Conservation (phyloP, 2,888 invertebrate species). For the Lamproptera curius region DNA sequence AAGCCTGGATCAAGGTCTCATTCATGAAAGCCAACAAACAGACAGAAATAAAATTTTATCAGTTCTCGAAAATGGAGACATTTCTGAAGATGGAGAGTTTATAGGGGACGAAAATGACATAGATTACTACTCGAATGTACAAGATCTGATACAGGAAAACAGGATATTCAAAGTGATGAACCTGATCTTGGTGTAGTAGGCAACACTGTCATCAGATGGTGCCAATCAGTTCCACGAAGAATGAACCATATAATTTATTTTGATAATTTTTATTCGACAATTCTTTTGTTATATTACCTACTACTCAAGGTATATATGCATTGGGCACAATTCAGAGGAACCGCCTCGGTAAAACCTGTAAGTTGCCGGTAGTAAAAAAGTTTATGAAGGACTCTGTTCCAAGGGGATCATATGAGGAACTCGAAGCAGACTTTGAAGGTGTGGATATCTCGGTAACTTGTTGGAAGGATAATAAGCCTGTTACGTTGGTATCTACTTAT, state of each 20-base stretch:
- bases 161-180: too few relatives aligned
- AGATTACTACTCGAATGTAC: constrained; percentile 18
- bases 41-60: constrained; percentile 29
- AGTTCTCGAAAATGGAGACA: constrained; percentile 21
- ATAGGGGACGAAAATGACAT: constrained; percentile 17
- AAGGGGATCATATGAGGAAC: too few relatives aligned
- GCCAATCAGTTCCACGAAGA: not conserved
- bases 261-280: constrained; percentile 8
- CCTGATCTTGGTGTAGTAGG: not conserved
- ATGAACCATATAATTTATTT: constrained; percentile 1
- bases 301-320: not conserved
- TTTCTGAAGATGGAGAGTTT: too few relatives aligned
- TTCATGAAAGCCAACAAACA: constrained; percentile 34
- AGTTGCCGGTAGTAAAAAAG: not conserved
- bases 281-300: not conserved
- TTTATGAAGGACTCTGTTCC: not conserved
- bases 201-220: constrained; percentile 1
- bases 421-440: too few relatives aligned
- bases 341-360: too few relatives aligned
- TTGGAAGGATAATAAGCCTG: too few relatives aligned
- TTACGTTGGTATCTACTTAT: too few relatives aligned
- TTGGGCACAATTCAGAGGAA: too few relatives aligned
- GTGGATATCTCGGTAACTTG: too few relatives aligned
- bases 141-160: constrained; percentile 20
- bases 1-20: constrained; percentile 30